These are phyloP conservation scores for Cephonodes hylas DNA, from an alignment of 2,888 invertebrate species.

Conservation along the genomic window DNA sequence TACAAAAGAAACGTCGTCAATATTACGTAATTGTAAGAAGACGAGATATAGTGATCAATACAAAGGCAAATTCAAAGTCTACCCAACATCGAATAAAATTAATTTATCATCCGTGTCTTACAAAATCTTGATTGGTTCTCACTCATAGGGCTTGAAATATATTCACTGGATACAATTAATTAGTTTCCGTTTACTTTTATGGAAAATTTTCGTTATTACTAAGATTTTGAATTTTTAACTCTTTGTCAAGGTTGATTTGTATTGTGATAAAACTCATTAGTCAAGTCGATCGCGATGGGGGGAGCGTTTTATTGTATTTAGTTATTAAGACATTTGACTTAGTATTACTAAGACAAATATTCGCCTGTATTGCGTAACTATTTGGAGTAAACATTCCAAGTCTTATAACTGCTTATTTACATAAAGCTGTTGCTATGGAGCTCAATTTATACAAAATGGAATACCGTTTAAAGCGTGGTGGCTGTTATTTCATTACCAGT, in stretches of 20 bases:
- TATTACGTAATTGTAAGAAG: too few relatives aligned
- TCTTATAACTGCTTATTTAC: neutral
- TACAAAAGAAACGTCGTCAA: too few relatives aligned
- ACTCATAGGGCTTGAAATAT: neutral
- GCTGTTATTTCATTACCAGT: conserved; percentile 49
- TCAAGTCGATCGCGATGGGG: neutral
- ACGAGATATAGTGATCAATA: neutral
- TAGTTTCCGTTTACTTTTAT: neutral
- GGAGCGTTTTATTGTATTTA: neutral
- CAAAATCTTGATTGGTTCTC: neutral
- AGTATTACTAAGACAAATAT: neutral
- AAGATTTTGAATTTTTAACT: neutral
- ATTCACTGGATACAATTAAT: neutral
- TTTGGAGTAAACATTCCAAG: neutral
- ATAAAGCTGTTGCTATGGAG: neutral
- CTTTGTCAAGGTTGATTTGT: neutral
- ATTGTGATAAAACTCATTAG: neutral
- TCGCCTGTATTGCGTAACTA: neutral
- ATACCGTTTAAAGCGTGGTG: neutral
- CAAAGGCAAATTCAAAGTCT: neutral
- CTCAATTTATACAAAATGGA: neutral
- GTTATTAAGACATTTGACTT: neutral
- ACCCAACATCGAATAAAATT: neutral
- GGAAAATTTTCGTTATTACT: neutral
- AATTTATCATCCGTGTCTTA: neutral